Conservation (phyloP, 2,113 vertebrate species). For the Alexandromys fortis region DNA sequence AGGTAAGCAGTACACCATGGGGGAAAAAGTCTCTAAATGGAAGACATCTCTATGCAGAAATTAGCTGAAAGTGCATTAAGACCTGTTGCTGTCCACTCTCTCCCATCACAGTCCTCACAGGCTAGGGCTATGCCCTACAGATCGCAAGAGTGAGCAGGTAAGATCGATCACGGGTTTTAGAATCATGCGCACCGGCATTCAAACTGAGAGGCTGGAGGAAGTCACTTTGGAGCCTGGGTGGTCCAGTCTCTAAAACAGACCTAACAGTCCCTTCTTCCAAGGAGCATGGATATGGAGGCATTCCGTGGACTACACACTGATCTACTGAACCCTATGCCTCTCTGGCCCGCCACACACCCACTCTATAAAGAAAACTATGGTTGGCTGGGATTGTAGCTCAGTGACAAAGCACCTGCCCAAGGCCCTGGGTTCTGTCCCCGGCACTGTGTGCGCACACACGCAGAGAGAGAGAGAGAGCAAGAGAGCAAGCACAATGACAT, state of each 20-base stretch:
- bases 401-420: not conserved
- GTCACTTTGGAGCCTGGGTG: not conserved
- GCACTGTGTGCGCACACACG: accelerated
- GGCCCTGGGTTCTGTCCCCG: not conserved
- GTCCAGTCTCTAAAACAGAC: not conserved
- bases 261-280: not conserved
- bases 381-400: not conserved
- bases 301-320: not conserved
- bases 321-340: not conserved
- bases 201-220: not conserved
- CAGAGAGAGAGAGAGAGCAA: not conserved
- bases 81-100: not conserved
- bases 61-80: not conserved
- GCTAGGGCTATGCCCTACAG: not conserved
- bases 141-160: not conserved
- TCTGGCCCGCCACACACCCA: not conserved
- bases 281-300: not conserved
- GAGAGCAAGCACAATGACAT: not conserved
- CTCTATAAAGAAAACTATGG: not conserved
- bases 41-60: not conserved
- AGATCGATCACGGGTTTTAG: not conserved
- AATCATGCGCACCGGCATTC: not conserved
- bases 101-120: not conserved
- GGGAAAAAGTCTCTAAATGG: not conserved
- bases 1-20: not conserved